Evolutionary conservation across 1,140 invertebrate species (phyloP).

Genomic region (Drosophila persimilis): DNA sequence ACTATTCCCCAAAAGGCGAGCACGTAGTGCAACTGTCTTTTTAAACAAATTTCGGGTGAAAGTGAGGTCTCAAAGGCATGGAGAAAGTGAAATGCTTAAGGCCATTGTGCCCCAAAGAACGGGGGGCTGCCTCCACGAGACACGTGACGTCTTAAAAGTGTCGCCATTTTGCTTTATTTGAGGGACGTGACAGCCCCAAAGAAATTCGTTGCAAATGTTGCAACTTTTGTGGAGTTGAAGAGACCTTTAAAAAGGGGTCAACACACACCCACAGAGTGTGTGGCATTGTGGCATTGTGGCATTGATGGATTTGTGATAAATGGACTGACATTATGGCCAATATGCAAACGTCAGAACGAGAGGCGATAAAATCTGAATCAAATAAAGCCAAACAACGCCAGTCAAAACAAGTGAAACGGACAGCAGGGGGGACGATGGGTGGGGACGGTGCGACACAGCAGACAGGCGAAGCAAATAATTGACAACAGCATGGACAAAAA

Average conservation of each 20-base stretch:
- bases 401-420: slow-evolving; percentile 33
- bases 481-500: slow-evolving; percentile 56
- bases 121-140: too few species aligned
- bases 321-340: slow-evolving; percentile 57
- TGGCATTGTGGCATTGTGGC: slow-evolving; percentile 14
- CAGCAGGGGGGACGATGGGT: slow-evolving; percentile 1
- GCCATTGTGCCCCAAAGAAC: slow-evolving; percentile 48
- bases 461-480: slow-evolving; percentile 47
- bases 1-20: slow-evolving; percentile 14
- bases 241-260: slow-evolving; percentile 1
- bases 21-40: slow-evolving; percentile 31
- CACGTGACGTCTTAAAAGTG: slow-evolving; percentile 65
- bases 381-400: slow-evolving; percentile 66
- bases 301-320: slow-evolving; percentile 72
- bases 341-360: slow-evolving; percentile 41
- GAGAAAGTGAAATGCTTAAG: slow-evolving; percentile 16
- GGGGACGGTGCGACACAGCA: not conserved
- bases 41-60: slow-evolving; percentile 5
- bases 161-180: slow-evolving; percentile 62
- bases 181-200: slow-evolving; percentile 48
- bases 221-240: not conserved
- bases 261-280: not conserved
- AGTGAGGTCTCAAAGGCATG: slow-evolving; percentile 16
- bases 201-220: slow-evolving; percentile 1
- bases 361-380: slow-evolving; percentile 68